Conservation (phyloP, 2,113 vertebrate genomes). For the Ailurus styani region DNA sequence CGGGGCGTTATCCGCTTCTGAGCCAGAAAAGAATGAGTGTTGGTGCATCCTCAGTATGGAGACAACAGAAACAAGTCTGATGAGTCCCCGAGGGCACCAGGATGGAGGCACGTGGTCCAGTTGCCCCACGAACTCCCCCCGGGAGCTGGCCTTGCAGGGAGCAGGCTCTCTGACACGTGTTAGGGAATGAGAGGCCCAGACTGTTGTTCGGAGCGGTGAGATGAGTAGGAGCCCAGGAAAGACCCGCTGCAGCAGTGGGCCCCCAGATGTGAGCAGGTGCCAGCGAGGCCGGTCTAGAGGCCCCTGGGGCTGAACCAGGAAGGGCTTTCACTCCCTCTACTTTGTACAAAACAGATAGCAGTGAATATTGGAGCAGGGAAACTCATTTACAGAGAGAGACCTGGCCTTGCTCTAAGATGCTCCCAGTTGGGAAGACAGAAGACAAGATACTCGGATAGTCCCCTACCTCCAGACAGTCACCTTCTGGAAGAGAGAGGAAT, state of each 20-base stretch:
- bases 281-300: rapidly evolving
- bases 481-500: background rate
- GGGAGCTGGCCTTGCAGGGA: background rate
- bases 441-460: background rate
- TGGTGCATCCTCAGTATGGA: background rate
- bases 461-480: background rate
- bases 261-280: background rate
- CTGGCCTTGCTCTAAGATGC: background rate
- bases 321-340: background rate
- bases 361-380: background rate
- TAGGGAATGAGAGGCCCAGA: background rate
- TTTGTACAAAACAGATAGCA: background rate
- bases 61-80: background rate
- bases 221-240: too few species aligned
- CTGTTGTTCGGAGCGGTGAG: background rate
- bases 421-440: background rate
- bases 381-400: background rate
- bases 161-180: rapidly evolving
- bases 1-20: background rate
- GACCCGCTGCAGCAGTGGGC: background rate
- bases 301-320: too few species aligned
- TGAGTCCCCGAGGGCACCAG: background rate
- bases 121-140: too few species aligned
- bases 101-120: background rate
- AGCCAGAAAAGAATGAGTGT: background rate